A percentile compares a stretch with the other conserved stretches of the same genome.
Evolutionary conservation across 30 jellyfish, hydroid and myxozoan genomes (phyloP).

Genomic region (Turritopsis rubra): DNA sequence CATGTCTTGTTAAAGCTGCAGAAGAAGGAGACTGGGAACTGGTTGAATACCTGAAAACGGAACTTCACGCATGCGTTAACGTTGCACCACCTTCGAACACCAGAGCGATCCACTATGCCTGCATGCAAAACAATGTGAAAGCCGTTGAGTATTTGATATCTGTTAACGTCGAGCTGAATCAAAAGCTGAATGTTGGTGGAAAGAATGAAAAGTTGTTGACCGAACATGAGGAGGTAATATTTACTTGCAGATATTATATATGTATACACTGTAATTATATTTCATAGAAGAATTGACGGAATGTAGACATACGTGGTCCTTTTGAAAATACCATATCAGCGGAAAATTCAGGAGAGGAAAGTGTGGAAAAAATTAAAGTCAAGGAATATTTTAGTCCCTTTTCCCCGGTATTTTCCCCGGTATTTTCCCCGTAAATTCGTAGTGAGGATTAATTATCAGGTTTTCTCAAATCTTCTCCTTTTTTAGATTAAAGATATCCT

Average conservation of each 20-base stretch:
- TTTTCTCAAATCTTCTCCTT: not conserved
- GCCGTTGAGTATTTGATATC: not conserved
- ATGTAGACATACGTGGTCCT: too few species aligned
- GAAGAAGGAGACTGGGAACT: not conserved
- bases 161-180: not conserved
- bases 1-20: conserved; percentile 6
- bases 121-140: not conserved
- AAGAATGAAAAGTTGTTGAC: not conserved
- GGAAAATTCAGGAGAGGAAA: too few species aligned
- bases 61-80: conserved; percentile 2
- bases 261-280: too few species aligned
- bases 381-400: too few species aligned
- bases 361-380: too few species aligned
- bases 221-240: not conserved
- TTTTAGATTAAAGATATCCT: not conserved
- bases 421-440: too few species aligned
- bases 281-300: too few species aligned
- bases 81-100: not conserved
- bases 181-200: not conserved
- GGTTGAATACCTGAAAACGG: not conserved
- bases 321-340: too few species aligned
- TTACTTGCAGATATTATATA: too few species aligned
- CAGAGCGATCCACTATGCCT: conserved; percentile 10
- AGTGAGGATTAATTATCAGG: too few species aligned
- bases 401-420: too few species aligned